These are phyloP conservation scores for Nesidiocoris tenuis DNA, from an alignment of 2,888 invertebrate species.

Conservation along the genomic window DNA sequence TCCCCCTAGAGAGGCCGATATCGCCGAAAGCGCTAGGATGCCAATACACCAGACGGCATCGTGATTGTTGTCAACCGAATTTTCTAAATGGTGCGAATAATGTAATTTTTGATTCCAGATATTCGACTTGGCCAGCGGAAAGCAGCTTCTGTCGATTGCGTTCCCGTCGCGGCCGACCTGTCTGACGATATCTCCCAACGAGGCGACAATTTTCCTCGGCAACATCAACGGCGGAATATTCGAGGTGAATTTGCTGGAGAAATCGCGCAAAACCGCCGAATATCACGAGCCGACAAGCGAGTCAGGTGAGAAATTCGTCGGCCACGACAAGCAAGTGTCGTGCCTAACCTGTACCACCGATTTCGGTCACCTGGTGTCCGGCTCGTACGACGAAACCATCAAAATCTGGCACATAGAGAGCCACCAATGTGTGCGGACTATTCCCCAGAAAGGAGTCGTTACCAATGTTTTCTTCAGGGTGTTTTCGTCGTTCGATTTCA, in stretches of 20 bases:
- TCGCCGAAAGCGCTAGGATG: no score
- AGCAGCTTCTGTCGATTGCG: slow-evolving; percentile 69
- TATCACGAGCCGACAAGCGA: slow-evolving; percentile 62
- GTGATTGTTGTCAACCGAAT: no score
- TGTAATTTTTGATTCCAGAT: slow-evolving; percentile 57
- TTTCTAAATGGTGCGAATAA: no score
- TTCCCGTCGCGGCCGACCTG: slow-evolving; percentile 68
- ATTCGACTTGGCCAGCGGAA: slow-evolving; percentile 71
- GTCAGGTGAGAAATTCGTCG: slow-evolving; percentile 59
- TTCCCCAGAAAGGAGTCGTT: slow-evolving; percentile 72
- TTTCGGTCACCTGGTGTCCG: slow-evolving; percentile 71
- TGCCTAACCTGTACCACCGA: slow-evolving; percentile 72
- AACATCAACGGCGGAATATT: slow-evolving; percentile 69
- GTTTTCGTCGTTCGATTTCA: slow-evolving; percentile 53
- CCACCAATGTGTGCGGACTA: slow-evolving; percentile 68
- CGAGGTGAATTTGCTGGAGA: slow-evolving; percentile 65
- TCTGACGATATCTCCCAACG: slow-evolving; percentile 68
- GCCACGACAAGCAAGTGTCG: slow-evolving; percentile 69
- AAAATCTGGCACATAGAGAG: slow-evolving; percentile 80
- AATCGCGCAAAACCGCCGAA: slow-evolving; percentile 67
- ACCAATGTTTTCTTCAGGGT: slow-evolving; percentile 69
- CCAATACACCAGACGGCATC: no score
- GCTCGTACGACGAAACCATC: slow-evolving; percentile 71
- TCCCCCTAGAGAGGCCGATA: no score
- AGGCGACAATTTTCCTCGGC: slow-evolving; percentile 74